A percentile compares a stretch with the other conserved stretches of the same genome.
Evolutionary conservation across 2,113 vertebrate genomes (phyloP).

Genomic region (Brachyhypopomus gauderio): DNA sequence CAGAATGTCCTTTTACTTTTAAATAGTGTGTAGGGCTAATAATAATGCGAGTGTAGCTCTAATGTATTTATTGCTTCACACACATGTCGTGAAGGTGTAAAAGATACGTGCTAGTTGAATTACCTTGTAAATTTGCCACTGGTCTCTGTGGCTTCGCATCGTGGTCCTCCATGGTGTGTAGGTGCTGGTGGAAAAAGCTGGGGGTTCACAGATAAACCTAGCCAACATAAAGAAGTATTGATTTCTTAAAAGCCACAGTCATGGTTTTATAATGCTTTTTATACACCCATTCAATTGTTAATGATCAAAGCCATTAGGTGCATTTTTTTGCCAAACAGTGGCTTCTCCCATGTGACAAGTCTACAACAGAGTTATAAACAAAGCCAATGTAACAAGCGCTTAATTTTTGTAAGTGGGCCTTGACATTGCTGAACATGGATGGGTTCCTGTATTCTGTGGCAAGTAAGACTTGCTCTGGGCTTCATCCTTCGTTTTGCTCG

Average conservation of each 20-base stretch:
- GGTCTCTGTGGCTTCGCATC: constrained; percentile 1
- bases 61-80: constrained; percentile 36
- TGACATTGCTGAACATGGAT: too few species aligned
- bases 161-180: neutral
- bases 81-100: constrained; percentile 28
- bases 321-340: too few species aligned
- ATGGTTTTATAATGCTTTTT: neutral
- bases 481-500: too few species aligned
- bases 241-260: neutral
- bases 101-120: constrained; percentile 20
- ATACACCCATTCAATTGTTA: neutral
- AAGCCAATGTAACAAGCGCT: too few species aligned
- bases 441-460: too few species aligned
- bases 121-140: constrained; percentile 30
- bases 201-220: neutral
- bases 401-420: too few species aligned
- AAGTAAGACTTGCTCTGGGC: too few species aligned
- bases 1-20: constrained; percentile 12
- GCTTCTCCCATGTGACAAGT: too few species aligned
- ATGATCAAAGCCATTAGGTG: too few species aligned
- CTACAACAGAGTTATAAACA: too few species aligned
- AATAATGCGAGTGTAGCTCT: constrained; percentile 20
- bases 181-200: neutral
- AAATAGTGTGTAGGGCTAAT: constrained; percentile 8
- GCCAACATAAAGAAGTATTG: neutral